Evolutionary conservation across 2,888 invertebrate genomes (phyloP).

Genomic region (Volucella inanis): DNA sequence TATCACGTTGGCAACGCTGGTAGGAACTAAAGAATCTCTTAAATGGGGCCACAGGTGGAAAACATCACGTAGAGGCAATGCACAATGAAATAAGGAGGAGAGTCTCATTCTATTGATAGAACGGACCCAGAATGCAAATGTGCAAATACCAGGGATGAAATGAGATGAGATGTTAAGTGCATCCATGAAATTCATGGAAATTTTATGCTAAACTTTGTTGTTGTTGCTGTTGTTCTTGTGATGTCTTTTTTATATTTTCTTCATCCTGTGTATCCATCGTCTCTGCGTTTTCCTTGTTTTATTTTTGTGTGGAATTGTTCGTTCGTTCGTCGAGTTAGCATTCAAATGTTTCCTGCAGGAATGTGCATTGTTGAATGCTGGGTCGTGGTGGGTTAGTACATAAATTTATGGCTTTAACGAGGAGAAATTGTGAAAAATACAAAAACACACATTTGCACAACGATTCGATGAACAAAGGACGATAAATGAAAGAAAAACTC

Average conservation of each 20-base stretch:
- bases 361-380: constrained; percentile 45
- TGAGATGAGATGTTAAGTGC: constrained; percentile 77
- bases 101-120: background rate
- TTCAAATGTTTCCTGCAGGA: constrained; percentile 68
- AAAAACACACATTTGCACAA: constrained; percentile 26
- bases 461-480: constrained; percentile 34
- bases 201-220: constrained; percentile 76
- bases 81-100: constrained; percentile 22
- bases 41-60: constrained; percentile 51
- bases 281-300: constrained; percentile 17
- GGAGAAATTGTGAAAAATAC: constrained; percentile 9
- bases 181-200: constrained; percentile 78
- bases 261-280: background rate
- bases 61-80: background rate
- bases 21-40: constrained; percentile 22
- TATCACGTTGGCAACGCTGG: too few species aligned
- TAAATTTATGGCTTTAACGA: constrained; percentile 48
- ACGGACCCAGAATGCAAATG: constrained; percentile 59
- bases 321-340: constrained; percentile 52
- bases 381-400: constrained; percentile 15
- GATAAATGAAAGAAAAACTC: constrained; percentile 17
- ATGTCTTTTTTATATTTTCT: too few species aligned
- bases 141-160: constrained; percentile 52
- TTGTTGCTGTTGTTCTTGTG: constrained; percentile 39
- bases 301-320: constrained; percentile 46